Evolutionary conservation across 2,888 invertebrate species (phyloP).

Genomic region (Heterodera filipjevi): DNA sequence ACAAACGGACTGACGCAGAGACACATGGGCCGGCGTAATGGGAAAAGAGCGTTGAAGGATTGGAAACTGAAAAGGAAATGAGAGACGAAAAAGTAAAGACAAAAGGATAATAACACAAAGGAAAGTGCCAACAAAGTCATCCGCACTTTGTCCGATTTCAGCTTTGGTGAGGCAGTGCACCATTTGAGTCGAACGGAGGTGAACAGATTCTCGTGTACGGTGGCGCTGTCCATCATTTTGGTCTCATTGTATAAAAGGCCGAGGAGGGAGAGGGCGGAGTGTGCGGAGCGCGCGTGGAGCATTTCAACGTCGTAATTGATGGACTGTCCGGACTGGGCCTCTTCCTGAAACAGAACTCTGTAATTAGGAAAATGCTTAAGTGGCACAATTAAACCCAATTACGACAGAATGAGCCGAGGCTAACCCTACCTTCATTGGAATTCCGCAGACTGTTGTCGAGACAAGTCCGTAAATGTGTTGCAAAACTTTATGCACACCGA

Average conservation of each 20-base stretch:
- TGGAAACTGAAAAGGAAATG: slow-evolving; percentile 37
- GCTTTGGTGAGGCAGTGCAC: slow-evolving; percentile 36
- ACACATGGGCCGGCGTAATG: slow-evolving; percentile 69
- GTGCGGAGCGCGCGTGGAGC: slow-evolving; percentile 72
- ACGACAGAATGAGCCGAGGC: not conserved
- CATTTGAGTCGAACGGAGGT: slow-evolving; percentile 36
- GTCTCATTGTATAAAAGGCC: slow-evolving; percentile 36
- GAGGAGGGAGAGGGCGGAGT: slow-evolving; percentile 40
- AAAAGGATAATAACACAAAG: not conserved
- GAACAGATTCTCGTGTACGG: slow-evolving; percentile 28
- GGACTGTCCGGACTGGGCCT: slow-evolving; percentile 77
- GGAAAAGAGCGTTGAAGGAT: slow-evolving; percentile 36
- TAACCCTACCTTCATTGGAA: slow-evolving; percentile 84
- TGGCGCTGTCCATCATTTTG: slow-evolving; percentile 26
- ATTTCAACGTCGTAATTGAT: slow-evolving; percentile 98
- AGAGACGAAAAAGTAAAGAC: slow-evolving; percentile 15
- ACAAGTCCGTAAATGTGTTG: slow-evolving; percentile 83
- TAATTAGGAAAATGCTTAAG: slow-evolving; percentile 25
- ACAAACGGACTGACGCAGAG: slow-evolving; percentile 93
- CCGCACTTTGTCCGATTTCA: slow-evolving; percentile 32
- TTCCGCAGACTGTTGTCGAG: slow-evolving; percentile 94
- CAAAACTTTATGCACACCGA: slow-evolving; percentile 56
- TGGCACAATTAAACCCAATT: slow-evolving; percentile 15
- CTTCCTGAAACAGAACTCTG: slow-evolving; percentile 46
- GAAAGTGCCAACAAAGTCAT: not conserved